Percentiles rank a stretch among this genome's conserved stretches.
Evolutionary conservation across 2,888 invertebrate genomes (phyloP).

Genomic region (Volucella inflata): DNA sequence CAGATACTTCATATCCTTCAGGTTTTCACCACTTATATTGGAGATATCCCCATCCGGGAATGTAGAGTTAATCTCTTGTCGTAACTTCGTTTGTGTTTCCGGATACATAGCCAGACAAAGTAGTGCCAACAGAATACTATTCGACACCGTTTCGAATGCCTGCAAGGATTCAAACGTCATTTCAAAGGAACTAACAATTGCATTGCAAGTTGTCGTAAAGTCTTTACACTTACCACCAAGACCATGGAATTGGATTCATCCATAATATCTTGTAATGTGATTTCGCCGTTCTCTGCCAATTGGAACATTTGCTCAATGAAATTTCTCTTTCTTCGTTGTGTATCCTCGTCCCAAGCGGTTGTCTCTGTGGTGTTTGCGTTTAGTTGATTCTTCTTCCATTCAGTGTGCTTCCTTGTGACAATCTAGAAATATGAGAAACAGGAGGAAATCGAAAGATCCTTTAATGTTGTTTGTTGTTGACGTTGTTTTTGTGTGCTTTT

Average conservation of each 20-base stretch:
- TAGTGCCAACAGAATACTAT: constrained; percentile 80
- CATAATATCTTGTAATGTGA: constrained; percentile 81
- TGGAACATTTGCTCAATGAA: constrained; percentile 82
- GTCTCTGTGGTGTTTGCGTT: constrained; percentile 34
- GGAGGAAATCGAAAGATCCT: constrained; percentile 12
- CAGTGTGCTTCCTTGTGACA: constrained; percentile 80
- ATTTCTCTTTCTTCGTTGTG: constrained; percentile 78
- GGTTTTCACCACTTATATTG: constrained; percentile 78
- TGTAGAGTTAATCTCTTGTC: constrained; percentile 79
- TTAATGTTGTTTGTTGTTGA: constrained; percentile 57
- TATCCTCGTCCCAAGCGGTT: constrained; percentile 45
- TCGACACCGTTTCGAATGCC: constrained; percentile 82
- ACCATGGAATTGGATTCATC: constrained; percentile 82
- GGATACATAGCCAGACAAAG: constrained; percentile 80
- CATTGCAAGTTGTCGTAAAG: constrained; percentile 1
- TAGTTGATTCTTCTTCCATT: constrained; percentile 78
- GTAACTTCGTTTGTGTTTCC: constrained; percentile 79
- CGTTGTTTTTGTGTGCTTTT: neutral
- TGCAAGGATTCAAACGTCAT: constrained; percentile 59
- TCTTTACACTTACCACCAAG: constrained; percentile 79
- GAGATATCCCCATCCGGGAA: constrained; percentile 77
- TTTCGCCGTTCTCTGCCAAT: constrained; percentile 81
- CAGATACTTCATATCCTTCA: constrained; percentile 81
- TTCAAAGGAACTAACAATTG: neutral
- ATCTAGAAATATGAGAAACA: constrained; percentile 76